Evolutionary conservation across 2,113 vertebrate species (phyloP).

Genomic region (Alethe castanea): DNA sequence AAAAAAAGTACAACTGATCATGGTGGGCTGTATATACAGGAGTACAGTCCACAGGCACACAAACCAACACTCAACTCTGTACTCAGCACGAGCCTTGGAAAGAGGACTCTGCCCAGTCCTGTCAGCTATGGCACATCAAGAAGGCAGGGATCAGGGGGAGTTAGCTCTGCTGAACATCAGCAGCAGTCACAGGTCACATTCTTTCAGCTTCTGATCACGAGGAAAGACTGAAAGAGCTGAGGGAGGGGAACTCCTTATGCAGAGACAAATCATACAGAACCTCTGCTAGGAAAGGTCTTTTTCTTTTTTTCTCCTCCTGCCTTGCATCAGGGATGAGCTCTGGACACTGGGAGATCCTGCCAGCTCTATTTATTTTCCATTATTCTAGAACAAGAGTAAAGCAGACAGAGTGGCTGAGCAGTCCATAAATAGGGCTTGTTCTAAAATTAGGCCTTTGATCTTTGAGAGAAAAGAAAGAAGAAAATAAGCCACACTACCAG

Average conservation of each 20-base stretch:
- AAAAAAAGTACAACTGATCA: neutral
- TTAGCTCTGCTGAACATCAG: neutral
- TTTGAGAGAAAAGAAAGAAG: constrained; percentile 19
- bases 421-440: constrained; percentile 41
- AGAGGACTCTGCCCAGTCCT: neutral
- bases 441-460: constrained; percentile 62
- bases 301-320: neutral
- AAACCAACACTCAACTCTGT: neutral
- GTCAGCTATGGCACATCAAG: neutral
- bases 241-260: neutral
- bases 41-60: neutral
- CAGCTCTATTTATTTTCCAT: constrained; percentile 22
- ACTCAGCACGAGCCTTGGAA: neutral
- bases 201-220: neutral
- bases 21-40: neutral
- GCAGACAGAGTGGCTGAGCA: neutral
- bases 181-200: neutral
- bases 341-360: neutral
- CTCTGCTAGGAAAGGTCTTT: neutral
- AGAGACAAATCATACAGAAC: neutral
- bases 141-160: neutral
- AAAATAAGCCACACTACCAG: constrained; percentile 14
- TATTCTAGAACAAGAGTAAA: constrained; percentile 5
- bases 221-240: neutral
- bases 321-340: neutral